Base-by-base conservation (phyloP, 2,797 vertebrate species). In the Anguilla anguilla region DNA sequence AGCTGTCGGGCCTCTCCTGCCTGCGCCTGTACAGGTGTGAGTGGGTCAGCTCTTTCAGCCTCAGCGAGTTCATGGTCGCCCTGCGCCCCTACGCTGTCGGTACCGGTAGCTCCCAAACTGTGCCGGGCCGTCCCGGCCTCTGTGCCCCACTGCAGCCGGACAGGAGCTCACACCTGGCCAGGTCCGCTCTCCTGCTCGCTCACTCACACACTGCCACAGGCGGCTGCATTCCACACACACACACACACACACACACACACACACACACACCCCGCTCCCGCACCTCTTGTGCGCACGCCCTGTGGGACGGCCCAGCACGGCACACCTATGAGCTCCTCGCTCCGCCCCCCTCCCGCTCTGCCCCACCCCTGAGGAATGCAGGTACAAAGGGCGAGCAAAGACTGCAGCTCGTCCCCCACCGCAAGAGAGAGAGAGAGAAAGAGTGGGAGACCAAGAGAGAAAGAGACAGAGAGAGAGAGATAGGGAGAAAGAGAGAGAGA, bases 11-110 rank as follows among this genome's bases (percentile, higher is more conserved):
- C 90, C 95, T 94, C 90, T 98, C 97, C 90, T 97, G 96, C 93
- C 98, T 96, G 88, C 98, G 96, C 91, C 98, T 96, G 95, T 98
- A 99, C 93, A 98, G 96, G 92, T 97, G 97, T 19, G 98, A 99
- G 85, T 98, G 96, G 85, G 97, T 97, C 94, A 99, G 95, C 94
- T 97, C 98, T 92, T 99, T 99, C 91, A 99, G 96, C 94, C 96
- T 97, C 91, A 98, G 91, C 86, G 97, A 93, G 92, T 95, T 97
- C 98, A 99, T 99, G 91, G 39, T 61, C 22, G 82, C 84, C 17
- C 88, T 86, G 85, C 64, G 43, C 74, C 64, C 89, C 77, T 74
- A 9, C n/a, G 81, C 87, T 28, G 82, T 87, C 86, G 83, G 67
- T 1, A 57, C 6, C 6, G 87, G 85, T 64, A 55, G 67, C 35